phyloP scores from a whole-genome alignment of 1,140 invertebrate species.

The Cotesia typhae region DNA sequence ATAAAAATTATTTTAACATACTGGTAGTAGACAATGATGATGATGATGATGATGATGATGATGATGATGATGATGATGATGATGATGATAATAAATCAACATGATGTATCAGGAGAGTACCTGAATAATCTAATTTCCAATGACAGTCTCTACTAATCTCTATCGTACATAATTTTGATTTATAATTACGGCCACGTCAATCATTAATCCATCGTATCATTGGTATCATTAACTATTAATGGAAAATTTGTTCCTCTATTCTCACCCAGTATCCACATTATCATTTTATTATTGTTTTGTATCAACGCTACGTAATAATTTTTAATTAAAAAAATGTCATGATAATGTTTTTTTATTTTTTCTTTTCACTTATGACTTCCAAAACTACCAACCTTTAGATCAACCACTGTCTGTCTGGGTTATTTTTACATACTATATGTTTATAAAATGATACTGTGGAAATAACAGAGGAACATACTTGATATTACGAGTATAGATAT shows the following conservation, averaged over 20 bases:
- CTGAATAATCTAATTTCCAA: conserved; percentile 2
- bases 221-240: too few species aligned
- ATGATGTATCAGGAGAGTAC: conserved; percentile 25
- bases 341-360: too few species aligned
- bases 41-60: conserved; percentile 18
- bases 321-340: too few species aligned
- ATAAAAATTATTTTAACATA: too few species aligned
- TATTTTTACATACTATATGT: too few species aligned
- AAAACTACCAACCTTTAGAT: too few species aligned
- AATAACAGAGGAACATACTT: too few species aligned
- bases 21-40: too few species aligned
- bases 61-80: not conserved
- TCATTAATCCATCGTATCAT: too few species aligned
- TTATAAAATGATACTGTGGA: too few species aligned
- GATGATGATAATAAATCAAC: conserved; percentile 45
- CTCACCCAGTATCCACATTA: conserved; percentile 1
- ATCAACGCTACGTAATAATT: not conserved
- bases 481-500: conserved; percentile 22
- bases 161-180: conserved; percentile 45
- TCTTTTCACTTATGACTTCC: too few species aligned
- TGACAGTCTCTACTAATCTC: conserved; percentile 33
- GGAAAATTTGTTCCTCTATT: conserved; percentile 3
- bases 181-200: conserved; percentile 36
- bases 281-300: not conserved
- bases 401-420: too few species aligned